A percentile compares a stretch with the other conserved stretches of the same genome.
These are phyloP conservation scores for Salvator merianae DNA, from an alignment of 2,113 vertebrate species.

Conservation along the genomic window DNA sequence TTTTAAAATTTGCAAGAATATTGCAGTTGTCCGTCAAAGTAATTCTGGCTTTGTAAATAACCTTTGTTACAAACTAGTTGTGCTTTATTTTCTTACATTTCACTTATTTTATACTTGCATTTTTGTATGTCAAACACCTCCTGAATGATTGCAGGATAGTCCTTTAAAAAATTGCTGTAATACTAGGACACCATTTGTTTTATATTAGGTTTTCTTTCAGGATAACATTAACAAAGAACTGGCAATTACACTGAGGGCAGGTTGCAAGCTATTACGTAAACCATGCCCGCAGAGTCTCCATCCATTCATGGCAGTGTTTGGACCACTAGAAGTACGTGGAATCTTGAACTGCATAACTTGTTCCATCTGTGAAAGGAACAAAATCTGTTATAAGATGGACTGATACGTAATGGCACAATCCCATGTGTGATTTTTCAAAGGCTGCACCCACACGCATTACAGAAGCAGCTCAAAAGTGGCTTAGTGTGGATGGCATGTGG, in stretches of 20 bases:
- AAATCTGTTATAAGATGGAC: neutral
- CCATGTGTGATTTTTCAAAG: neutral
- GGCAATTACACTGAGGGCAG: constrained; percentile 13
- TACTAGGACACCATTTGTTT: neutral
- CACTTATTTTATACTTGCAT: constrained; percentile 35
- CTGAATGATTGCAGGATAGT: constrained; percentile 22
- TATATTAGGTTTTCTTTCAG: constrained; percentile 22
- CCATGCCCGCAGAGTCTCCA: constrained; percentile 21
- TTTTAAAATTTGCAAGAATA: neutral
- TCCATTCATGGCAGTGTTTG: constrained; percentile 13
- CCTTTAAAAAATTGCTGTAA: constrained; percentile 19
- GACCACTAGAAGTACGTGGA: neutral
- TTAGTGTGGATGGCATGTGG: no score
- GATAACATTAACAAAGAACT: neutral
- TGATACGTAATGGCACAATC: neutral
- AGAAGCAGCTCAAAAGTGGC: no score
- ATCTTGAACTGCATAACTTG: neutral
- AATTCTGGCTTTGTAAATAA: constrained; percentile 41
- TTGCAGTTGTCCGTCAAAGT: neutral
- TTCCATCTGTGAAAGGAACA: neutral
- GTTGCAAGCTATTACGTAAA: constrained; percentile 1
- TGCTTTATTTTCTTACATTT: constrained; percentile 53
- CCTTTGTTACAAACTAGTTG: constrained; percentile 40
- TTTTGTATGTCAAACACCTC: constrained; percentile 31
- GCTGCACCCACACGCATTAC: no score